These are phyloP conservation scores for Spatulosminthurus flaviceps DNA, from an alignment of 2,888 invertebrate species.

Conservation along the genomic window DNA sequence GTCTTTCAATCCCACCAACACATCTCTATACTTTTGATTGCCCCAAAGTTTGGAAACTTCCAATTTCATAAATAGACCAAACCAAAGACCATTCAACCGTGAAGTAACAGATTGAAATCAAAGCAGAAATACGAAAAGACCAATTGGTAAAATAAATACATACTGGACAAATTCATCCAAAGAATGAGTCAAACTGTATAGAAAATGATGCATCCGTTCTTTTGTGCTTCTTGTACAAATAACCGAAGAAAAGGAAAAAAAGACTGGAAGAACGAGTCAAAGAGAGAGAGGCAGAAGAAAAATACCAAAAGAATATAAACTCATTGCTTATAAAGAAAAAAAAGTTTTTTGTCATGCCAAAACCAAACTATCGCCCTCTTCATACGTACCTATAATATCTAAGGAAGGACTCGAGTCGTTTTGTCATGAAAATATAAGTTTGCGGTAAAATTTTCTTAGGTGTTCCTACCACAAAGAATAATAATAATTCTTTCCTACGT, in stretches of 20 bases:
- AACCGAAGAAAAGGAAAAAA: not conserved
- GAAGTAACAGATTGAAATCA: not conserved
- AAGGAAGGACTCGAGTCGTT: not conserved
- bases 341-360: slow-evolving; percentile 16
- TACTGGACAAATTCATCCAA: slow-evolving; percentile 14
- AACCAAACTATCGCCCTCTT: slow-evolving; percentile 12
- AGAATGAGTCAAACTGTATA: not conserved
- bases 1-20: not conserved
- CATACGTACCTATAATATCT: not conserved
- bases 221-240: slow-evolving; percentile 19
- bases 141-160: not conserved
- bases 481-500: slow-evolving; percentile 37
- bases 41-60: slow-evolving; percentile 15
- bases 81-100: not conserved
- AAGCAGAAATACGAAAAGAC: slow-evolving; percentile 14
- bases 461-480: slow-evolving; percentile 34
- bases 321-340: not conserved
- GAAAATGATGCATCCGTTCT: slow-evolving; percentile 39
- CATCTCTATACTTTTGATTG: not conserved
- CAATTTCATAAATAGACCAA: not conserved
- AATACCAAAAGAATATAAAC: not conserved
- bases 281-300: not conserved
- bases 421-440: slow-evolving; percentile 13
- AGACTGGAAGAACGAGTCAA: not conserved
- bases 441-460: slow-evolving; percentile 9